These are phyloP conservation scores for Phthorimaea operculella DNA, from an alignment of 1,140 invertebrate genomes.

Conservation along the genomic window DNA sequence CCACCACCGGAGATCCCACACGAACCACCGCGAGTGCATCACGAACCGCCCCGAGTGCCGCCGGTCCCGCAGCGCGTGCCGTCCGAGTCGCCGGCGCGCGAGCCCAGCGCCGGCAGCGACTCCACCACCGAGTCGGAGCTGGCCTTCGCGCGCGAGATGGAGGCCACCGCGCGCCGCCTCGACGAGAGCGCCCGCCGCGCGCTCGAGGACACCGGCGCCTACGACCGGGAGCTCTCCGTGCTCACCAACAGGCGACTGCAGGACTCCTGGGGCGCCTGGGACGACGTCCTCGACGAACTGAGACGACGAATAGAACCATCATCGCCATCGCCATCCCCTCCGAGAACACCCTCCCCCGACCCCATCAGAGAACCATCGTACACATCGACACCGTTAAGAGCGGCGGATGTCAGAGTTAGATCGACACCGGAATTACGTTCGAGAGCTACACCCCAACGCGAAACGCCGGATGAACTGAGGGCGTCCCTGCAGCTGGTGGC, in stretches of 20 bases:
- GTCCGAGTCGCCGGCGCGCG: conserved; percentile 30
- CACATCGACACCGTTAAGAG: conserved; percentile 50
- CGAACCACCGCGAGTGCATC: conserved; percentile 6
- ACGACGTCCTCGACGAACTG: conserved; percentile 62
- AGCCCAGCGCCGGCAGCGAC: conserved; percentile 58
- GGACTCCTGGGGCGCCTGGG: conserved; percentile 60
- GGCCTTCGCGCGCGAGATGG: conserved; percentile 59
- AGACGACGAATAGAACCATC: conserved; percentile 43
- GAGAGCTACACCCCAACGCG: conserved; percentile 46
- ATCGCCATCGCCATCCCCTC: conserved; percentile 44
- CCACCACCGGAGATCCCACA: conserved; percentile 31
- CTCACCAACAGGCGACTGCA: conserved; percentile 54
- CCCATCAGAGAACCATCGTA: conserved; percentile 42
- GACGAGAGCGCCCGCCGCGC: conserved; percentile 52
- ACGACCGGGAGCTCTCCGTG: conserved; percentile 68
- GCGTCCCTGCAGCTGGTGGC: conserved; percentile 69
- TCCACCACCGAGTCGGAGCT: conserved; percentile 63
- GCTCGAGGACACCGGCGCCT: conserved; percentile 54
- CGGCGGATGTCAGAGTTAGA: conserved; percentile 64
- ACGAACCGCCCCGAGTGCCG: conserved; percentile 22
- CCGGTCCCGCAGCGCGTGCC: conserved; percentile 34
- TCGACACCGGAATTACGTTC: conserved; percentile 75
- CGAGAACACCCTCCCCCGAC: conserved; percentile 48
- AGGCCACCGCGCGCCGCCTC: conserved; percentile 52
- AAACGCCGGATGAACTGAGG: conserved; percentile 62